Base-by-base conservation (phyloP, 2,888 invertebrate species). In the Cinara cedri region DNA sequence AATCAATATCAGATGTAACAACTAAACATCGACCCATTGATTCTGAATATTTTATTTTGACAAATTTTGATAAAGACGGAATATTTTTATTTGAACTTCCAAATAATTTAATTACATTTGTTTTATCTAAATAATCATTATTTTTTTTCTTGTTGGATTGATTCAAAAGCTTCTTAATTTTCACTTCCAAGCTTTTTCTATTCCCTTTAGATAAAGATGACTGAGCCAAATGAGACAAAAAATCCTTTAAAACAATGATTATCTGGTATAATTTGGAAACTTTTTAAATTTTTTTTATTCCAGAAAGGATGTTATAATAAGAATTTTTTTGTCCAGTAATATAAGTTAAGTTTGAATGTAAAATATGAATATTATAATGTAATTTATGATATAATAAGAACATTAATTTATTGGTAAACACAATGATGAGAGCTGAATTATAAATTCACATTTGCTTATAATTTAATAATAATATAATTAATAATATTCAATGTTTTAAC, bases 11-110 rank as follows among this genome's bases (percentile, higher is more conserved):
- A n/a, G 55, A 13, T 42, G 76, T 24, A 49, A 46, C 60, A 34
- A 49, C 14, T 21, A 78, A 78, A 60, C 68, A 78, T 49, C 76
- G 57, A 21, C 76, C 76, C 76, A 78, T 78, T 21, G 76, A 49
- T 78, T 78, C 76, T 16, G 76, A 78, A 78, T 78, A 78, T 21
- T 57, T 68, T 9, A 78, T 16, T 60, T 78, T 60, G n/a, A 78
- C 34, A 55, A 57, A 49, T 60, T 78, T 78, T 1, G 76, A 78
- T 9, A 78, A 68, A 9, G 68, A 46, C 16, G 76, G 76, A 19
- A 68, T 78, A 78, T 68, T 78, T 60, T 21, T 68, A 19, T 68
- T 78, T 49, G 57, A 16, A 11, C 76, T 57, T 26, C 68, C 68
- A 4, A 68, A 60, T n/a, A 76, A 55, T 49, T 42, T 49, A 2